Percentiles rank a stretch among this genome's conserved stretches.
These are phyloP conservation scores for Alouatta palliata DNA, from an alignment of 2,113 vertebrate species.

Conservation along the genomic window DNA sequence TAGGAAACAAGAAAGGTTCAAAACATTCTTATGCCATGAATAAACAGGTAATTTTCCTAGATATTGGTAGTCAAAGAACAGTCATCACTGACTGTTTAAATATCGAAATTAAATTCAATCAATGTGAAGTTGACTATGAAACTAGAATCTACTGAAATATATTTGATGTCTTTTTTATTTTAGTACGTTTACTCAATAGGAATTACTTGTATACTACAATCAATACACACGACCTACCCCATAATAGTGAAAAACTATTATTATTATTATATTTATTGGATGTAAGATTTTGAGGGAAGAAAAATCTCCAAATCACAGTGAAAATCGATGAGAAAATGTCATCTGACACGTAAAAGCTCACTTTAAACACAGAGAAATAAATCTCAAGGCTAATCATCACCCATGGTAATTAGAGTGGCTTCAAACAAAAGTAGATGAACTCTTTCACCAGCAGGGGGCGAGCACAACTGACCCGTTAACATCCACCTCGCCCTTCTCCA, in stretches of 20 bases:
- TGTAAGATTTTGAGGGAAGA: not conserved
- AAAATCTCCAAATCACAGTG: not conserved
- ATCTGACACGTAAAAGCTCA: not conserved
- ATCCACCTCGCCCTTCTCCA: not conserved
- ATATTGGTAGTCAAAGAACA: not conserved
- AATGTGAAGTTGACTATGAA: not conserved
- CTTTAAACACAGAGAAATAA: not conserved
- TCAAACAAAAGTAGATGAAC: not conserved
- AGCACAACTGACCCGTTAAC: not conserved
- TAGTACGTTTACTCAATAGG: not conserved
- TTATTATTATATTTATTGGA: not conserved
- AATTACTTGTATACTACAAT: not conserved
- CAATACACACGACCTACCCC: not conserved
- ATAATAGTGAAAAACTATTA: not conserved
- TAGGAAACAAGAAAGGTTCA: not conserved
- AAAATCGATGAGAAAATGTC: constrained; percentile 1
- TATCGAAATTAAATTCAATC: not conserved
- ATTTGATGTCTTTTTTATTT: not conserved
- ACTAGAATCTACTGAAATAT: not conserved
- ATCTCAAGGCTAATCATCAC: not conserved
- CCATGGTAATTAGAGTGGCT: not conserved
- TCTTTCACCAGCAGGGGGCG: not conserved
- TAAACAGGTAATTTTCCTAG: constrained; percentile 25
- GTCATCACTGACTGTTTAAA: constrained; percentile 11
- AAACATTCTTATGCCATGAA: constrained; percentile 8